Conservation (phyloP, 2,797 vertebrate genomes). For the Distichodus sexfasciatus region DNA sequence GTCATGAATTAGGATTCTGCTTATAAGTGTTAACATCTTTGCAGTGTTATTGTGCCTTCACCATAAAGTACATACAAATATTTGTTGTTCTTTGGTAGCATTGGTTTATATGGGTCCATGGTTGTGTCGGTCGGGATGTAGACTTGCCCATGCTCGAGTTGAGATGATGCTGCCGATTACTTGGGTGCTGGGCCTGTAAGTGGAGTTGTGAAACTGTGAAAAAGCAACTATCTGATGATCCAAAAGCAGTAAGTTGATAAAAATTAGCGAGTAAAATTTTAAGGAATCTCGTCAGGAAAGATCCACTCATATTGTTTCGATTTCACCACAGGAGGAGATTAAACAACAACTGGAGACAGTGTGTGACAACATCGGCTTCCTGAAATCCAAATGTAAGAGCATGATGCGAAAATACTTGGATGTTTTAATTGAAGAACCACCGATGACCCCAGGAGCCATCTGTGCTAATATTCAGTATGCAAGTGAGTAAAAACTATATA, state of each 20-base stretch:
- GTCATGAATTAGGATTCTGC: too few relatives aligned
- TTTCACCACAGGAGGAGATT: background rate
- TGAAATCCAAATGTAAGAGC: conserved; percentile 10
- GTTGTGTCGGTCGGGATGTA: too few relatives aligned
- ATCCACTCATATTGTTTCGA: background rate
- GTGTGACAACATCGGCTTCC: conserved; percentile 39
- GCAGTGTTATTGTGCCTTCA: background rate
- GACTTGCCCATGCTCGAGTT: background rate
- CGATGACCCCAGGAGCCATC: conserved; percentile 20
- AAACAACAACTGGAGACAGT: background rate
- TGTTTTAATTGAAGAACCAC: conserved; percentile 35
- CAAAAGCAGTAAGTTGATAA: background rate
- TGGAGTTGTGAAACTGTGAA: conserved; percentile 19
- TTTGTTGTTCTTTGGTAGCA: too few relatives aligned
- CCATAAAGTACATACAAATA: background rate
- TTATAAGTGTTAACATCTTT: too few relatives aligned
- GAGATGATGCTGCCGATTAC: background rate
- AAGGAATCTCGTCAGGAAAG: too few relatives aligned
- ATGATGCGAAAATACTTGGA: background rate
- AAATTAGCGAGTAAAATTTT: too few relatives aligned
- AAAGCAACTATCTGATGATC: background rate
- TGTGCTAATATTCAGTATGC: conserved; percentile 33
- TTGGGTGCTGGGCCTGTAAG: conserved; percentile 20
- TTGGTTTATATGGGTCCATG: too few relatives aligned
- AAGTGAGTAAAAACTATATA: conserved; percentile 14